Evolutionary conservation across 2,797 vertebrate species (phyloP), one percentile per base, ranked within the genome.

Genomic region (Neosilurus hyrtlii): DNA sequence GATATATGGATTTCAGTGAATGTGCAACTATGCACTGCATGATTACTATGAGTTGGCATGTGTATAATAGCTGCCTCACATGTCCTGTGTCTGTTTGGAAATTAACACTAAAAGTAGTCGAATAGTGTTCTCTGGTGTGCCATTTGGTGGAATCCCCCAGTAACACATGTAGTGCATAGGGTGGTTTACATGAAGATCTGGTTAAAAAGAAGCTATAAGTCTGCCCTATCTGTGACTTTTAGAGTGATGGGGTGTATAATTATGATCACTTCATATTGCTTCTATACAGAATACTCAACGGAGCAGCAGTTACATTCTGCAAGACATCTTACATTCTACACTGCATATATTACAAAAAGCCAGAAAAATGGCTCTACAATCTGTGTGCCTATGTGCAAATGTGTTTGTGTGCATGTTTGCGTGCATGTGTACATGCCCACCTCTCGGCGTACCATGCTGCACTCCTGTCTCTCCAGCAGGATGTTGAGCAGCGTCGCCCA

Each of bases 401-500:
- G 10, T 61, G 51, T 66, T 12, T 15, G 15, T 76, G 37, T 82
- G 66, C 71, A 65, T 54, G 59, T 61, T 70, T 26, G 22, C 51
- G 77, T 30, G 37, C 22, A 79, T 68, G 63, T 43, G 62, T 37
- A 49, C 1, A 9, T 16, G 14, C 91, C 1, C 92, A 99, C 98
- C 96, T 99, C 97, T 89, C 96, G 95, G 87, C 97, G 97, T 81
- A 98, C 97, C 96, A 98, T 95, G 89, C 97, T 99, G 88, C 97
- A 97, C 89, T 99, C 98, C 65, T 93, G 95, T 75, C 94, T 96
- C 91, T 99, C 97, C 90, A 99, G 93, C 68, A 99, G 94, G 86
- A 99, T 97, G 92, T 96, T 99, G 86, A 99, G 91, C 85, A 97
- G 94, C 0, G 96, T 98, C 82, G 97, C 98, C 98, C 98, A 99